Percentiles rank a stretch among this genome's conserved stretches.
Conservation (phyloP, 2,888 invertebrate genomes). For the Eupeodes luniger region DNA sequence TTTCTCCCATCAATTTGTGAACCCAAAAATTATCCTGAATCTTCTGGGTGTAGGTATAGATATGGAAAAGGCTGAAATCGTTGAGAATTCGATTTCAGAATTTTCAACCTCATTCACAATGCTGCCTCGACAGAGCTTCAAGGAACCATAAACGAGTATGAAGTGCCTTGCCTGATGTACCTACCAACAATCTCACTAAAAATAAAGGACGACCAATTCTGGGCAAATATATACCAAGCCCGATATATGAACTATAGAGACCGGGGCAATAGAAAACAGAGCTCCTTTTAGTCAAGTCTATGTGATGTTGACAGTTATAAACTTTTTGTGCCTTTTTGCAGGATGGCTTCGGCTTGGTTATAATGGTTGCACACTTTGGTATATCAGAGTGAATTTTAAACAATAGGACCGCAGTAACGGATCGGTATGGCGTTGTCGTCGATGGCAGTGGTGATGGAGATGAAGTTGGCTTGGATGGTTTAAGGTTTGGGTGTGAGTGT, state of each 20-base stretch:
- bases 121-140: conserved; percentile 27
- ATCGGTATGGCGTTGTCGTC: no score
- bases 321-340: conserved; percentile 51
- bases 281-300: conserved; percentile 17
- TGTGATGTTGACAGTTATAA: conserved; percentile 52
- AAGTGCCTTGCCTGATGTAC: neutral
- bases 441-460: no score
- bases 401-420: conserved; percentile 52
- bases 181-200: conserved; percentile 25
- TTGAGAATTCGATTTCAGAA: conserved; percentile 64
- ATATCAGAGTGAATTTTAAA: conserved; percentile 63
- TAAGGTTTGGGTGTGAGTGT: neutral
- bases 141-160: neutral
- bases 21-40: conserved; percentile 45
- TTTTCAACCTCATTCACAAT: conserved; percentile 56
- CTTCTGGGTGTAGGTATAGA: conserved; percentile 21
- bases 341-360: conserved; percentile 53
- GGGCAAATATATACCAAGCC: neutral
- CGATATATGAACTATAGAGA: neutral
- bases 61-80: conserved; percentile 32
- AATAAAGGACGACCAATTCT: conserved; percentile 40
- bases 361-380: conserved; percentile 66
- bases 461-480: neutral
- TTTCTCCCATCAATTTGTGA: conserved; percentile 12
- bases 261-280: conserved; percentile 44